These are phyloP conservation scores for Pantherophis alleghaniensis DNA, from an alignment of 2,797 vertebrate genomes.

Conservation along the genomic window DNA sequence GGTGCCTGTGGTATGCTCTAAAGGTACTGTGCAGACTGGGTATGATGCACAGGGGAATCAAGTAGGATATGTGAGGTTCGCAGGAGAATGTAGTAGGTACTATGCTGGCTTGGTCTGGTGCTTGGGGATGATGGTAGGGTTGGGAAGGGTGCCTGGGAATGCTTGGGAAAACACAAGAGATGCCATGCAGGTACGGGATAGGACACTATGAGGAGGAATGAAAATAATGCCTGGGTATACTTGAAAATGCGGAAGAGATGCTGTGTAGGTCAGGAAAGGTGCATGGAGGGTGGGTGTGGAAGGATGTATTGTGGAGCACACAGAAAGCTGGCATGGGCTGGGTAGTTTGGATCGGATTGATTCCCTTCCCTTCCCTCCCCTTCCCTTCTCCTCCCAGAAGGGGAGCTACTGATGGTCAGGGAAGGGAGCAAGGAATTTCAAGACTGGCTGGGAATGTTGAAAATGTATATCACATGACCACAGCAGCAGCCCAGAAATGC, in stretches of 20 bases:
- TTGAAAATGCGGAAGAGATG: too few relatives aligned
- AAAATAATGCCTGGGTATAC: neutral
- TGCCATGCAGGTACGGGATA: neutral
- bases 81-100: neutral
- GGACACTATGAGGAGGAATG: neutral
- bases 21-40: too few relatives aligned
- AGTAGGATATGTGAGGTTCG: neutral
- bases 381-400: neutral
- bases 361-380: neutral
- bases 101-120: neutral
- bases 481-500: neutral
- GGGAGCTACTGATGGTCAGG: neutral
- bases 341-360: neutral
- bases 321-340: neutral
- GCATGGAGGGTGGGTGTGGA: neutral
- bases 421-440: neutral
- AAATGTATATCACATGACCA: neutral
- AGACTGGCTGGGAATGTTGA: neutral
- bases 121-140: neutral
- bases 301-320: neutral
- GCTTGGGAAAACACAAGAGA: neutral
- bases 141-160: neutral
- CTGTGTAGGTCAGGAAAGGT: neutral
- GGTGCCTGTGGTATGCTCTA: neutral
- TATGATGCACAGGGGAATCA: neutral